A percentile compares a stretch with the other conserved stretches of the same genome.
Evolutionary conservation across 2,888 invertebrate species (phyloP).

Genomic region (Thyatira batis): DNA sequence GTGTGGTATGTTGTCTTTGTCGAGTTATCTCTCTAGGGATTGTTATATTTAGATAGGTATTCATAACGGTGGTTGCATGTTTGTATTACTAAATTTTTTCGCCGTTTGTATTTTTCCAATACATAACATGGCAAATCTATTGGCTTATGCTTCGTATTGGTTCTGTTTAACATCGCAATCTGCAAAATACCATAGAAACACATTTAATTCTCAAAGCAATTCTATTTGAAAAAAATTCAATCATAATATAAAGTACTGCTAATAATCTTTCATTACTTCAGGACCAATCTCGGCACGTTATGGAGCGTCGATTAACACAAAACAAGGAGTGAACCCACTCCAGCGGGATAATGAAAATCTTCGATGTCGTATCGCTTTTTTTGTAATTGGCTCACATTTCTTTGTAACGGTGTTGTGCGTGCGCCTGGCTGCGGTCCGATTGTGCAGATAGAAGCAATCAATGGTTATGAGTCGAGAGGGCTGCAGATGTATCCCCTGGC

Average conservation of each 20-base stretch:
- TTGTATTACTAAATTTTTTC: slow-evolving; percentile 17
- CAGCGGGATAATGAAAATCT: slow-evolving; percentile 64
- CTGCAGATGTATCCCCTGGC: slow-evolving; percentile 9
- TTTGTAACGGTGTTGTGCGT: slow-evolving; percentile 63
- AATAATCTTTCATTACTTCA: slow-evolving; percentile 39
- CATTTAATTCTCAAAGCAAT: too few species aligned
- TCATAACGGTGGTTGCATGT: slow-evolving; percentile 19
- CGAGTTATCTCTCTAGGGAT: slow-evolving; percentile 39
- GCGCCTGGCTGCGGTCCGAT: slow-evolving; percentile 56
- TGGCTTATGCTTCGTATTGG: neutral
- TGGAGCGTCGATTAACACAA: slow-evolving; percentile 42
- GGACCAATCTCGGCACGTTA: slow-evolving; percentile 35
- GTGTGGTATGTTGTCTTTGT: slow-evolving; percentile 45
- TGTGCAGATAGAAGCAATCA: slow-evolving; percentile 65
- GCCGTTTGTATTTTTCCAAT: slow-evolving; percentile 1
- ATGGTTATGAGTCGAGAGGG: slow-evolving; percentile 57
- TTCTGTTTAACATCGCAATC: neutral
- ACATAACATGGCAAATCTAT: neutral
- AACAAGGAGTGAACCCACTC: slow-evolving; percentile 33
- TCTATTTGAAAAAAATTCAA: neutral
- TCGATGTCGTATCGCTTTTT: slow-evolving; percentile 62
- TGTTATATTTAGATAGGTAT: slow-evolving; percentile 33
- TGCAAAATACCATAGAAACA: too few species aligned
- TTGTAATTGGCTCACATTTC: slow-evolving; percentile 71
- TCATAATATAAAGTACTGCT: slow-evolving; percentile 10